Evolutionary conservation across 2,888 invertebrate species (phyloP).

Genomic region (Acholoe squamosa): DNA sequence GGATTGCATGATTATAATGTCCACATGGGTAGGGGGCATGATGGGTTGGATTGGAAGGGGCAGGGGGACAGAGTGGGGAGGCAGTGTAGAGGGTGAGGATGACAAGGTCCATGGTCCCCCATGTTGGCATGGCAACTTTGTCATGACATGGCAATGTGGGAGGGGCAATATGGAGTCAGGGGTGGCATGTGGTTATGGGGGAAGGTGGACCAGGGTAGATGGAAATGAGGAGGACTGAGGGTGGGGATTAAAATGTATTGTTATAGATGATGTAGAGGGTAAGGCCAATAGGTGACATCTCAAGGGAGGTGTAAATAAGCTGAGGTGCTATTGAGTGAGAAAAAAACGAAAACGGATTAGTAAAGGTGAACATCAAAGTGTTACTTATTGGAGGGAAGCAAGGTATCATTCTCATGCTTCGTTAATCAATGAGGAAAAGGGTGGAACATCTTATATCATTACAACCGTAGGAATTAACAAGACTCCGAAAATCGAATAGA

Average conservation of each 20-base stretch:
- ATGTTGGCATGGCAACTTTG: constrained; percentile 31
- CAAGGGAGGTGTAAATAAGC: not conserved
- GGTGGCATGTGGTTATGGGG: constrained; percentile 6
- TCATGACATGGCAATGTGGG: constrained; percentile 38
- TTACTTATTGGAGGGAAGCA: too few relatives aligned
- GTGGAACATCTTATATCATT: too few relatives aligned
- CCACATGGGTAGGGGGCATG: not conserved
- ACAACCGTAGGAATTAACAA: too few relatives aligned
- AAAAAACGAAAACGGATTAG: not conserved
- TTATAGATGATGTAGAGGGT: not conserved
- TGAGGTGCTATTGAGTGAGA: not conserved
- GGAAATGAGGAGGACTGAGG: not conserved
- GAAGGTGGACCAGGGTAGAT: not conserved
- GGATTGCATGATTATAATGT: constrained; percentile 50
- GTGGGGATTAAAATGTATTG: not conserved
- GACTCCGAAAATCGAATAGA: too few relatives aligned
- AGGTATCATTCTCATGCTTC: too few relatives aligned
- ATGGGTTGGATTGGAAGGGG: not conserved
- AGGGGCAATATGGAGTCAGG: constrained; percentile 25
- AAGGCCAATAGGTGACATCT: not conserved
- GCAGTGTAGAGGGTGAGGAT: too few relatives aligned
- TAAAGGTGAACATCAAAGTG: too few relatives aligned
- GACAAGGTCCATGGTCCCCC: not conserved
- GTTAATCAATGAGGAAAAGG: too few relatives aligned
- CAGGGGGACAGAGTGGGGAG: not conserved